Evolutionary conservation across 2,797 vertebrate species (phyloP), one percentile per base, ranked within the genome.

Genomic region (Scarus forsteni): DNA sequence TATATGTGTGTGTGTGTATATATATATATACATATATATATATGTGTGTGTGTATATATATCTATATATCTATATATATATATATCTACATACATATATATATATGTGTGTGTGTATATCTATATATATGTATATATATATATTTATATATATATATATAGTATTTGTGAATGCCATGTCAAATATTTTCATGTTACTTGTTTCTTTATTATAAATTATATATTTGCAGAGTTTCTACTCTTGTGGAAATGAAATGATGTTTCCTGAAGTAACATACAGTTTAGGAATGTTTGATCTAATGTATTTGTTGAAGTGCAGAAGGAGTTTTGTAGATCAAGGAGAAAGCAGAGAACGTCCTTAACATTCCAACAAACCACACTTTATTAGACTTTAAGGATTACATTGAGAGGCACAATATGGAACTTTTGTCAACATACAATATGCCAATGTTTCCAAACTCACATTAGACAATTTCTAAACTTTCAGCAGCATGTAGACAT

Each of bases 91-190:
- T 7, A 27, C 27, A 27, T 2, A 27, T 4, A 27, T 27, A 27
- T 27, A 39, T 39, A 43, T 57, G 19, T 55, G 19, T 39, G 46
- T 27, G 60, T n/a, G 44, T 48, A 63, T 15, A 10, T 11, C 60
- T 7, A 77, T 35, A 65, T 58, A 57, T n/a, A 27, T 27, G 4
- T 27, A 39, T 39, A 43, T 57, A 43, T 55, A 42, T 39, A 53
- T 27, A 65, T n/a, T 44, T 48, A 63, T 15, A 10, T 11, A 66
- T 7, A 77, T 35, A 65, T 58, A 57, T n/a, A n/a, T n/a, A n/a
- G n/a, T n/a, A n/a, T n/a, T 55, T 63, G 45, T 8, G 58, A 84
- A 56, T 52, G 55, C 76, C 15, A 62, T 86, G 67, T 78, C 60
- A 57, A 58, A 71, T 63, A 65, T 45, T 75, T 27, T 80, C 56